These are phyloP conservation scores for Biston betularia DNA, from an alignment of 2,888 invertebrate species.

Conservation along the genomic window DNA sequence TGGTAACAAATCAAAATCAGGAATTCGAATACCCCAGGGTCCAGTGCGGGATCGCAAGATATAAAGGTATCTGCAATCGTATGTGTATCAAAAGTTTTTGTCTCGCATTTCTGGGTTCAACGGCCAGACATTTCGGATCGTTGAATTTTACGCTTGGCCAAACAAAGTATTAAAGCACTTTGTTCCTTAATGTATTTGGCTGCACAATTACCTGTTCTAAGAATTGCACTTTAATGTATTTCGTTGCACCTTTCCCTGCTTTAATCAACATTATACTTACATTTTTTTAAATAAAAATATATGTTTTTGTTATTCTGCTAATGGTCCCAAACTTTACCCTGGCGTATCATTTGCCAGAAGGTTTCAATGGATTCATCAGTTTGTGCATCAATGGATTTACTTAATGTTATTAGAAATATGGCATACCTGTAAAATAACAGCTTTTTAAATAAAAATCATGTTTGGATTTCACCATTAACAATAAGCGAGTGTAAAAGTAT, in stretches of 20 bases:
- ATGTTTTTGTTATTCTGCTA: not conserved
- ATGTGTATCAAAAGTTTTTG: slow-evolving; percentile 46
- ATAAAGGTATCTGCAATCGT: slow-evolving; percentile 39
- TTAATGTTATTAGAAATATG: too few species aligned
- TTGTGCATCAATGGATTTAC: too few species aligned
- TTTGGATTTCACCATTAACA: too few species aligned
- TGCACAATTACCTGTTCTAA: slow-evolving; percentile 34
- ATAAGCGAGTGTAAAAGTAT: too few species aligned
- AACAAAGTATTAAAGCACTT: slow-evolving; percentile 50
- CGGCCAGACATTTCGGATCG: slow-evolving; percentile 71
- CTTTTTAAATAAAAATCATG: too few species aligned
- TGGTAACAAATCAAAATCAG: slow-evolving; percentile 38
- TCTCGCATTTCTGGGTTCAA: slow-evolving; percentile 63
- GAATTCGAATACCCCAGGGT: slow-evolving; percentile 40
- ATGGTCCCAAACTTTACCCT: too few species aligned
- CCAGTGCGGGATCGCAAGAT: slow-evolving; percentile 36
- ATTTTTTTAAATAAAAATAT: not conserved
- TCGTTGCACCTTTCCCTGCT: slow-evolving; percentile 36
- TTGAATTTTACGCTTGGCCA: slow-evolving; percentile 61
- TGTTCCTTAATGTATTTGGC: slow-evolving; percentile 46
- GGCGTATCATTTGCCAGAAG: too few species aligned
- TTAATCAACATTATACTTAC: slow-evolving; percentile 18
- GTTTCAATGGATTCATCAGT: too few species aligned
- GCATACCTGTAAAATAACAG: too few species aligned
- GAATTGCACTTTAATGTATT: slow-evolving; percentile 30